Evolutionary conservation across 1,140 invertebrate species (phyloP).

Genomic region (Vollenhovia emeryi): DNA sequence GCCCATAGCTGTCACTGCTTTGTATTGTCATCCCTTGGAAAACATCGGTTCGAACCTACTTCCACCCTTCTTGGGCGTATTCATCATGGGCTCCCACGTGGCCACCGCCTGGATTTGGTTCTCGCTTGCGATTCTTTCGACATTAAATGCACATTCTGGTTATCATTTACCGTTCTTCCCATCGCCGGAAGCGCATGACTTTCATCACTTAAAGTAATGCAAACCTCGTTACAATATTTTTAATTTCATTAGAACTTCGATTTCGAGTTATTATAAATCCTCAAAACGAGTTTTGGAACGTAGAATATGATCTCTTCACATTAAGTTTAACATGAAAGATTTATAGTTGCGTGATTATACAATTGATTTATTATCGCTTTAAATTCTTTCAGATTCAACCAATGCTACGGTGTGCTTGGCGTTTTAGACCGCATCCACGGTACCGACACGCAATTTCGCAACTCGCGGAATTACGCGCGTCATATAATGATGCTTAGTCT

Average conservation of each 20-base stretch:
- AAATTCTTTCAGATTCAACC: slow-evolving; percentile 89
- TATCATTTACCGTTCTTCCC: slow-evolving; percentile 96
- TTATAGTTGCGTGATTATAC: background rate
- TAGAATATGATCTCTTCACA: background rate
- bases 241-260: background rate
- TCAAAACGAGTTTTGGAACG: background rate
- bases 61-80: slow-evolving; percentile 92
- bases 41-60: slow-evolving; percentile 94
- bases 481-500: slow-evolving; percentile 94
- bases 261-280: background rate
- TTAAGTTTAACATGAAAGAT: background rate
- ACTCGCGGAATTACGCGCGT: slow-evolving; percentile 90
- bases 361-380: background rate
- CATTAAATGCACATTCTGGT: slow-evolving; percentile 94
- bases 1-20: slow-evolving; percentile 92
- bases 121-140: slow-evolving; percentile 91
- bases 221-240: background rate
- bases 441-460: slow-evolving; percentile 92
- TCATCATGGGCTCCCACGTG: slow-evolving; percentile 93
- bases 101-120: slow-evolving; percentile 95
- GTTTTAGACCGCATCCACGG: slow-evolving; percentile 94
- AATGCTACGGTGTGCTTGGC: slow-evolving; percentile 94
- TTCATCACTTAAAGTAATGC: slow-evolving; percentile 94
- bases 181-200: slow-evolving; percentile 96
- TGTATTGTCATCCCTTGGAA: slow-evolving; percentile 95